Conservation (phyloP, 2,113 vertebrate species). For the Mormoops blainvillei region DNA sequence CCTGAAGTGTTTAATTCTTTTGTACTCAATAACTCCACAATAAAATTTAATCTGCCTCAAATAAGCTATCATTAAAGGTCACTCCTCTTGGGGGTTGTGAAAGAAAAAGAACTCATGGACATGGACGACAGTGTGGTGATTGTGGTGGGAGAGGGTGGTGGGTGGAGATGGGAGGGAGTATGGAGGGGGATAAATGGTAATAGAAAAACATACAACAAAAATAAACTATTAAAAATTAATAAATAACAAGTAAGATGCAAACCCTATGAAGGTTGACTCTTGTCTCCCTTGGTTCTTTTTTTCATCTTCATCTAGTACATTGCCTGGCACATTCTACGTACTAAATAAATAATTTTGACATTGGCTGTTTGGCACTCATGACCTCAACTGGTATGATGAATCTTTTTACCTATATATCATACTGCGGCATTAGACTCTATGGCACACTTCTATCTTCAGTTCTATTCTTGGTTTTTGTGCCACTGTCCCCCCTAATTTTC, state of each 20-base stretch:
- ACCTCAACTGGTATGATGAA: neutral
- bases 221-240: no score
- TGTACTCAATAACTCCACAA: neutral
- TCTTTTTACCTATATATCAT: neutral
- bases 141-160: no score
- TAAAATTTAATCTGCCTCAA: neutral
- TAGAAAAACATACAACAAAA: no score
- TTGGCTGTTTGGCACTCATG: neutral
- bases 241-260: neutral
- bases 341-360: neutral
- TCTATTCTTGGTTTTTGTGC: neutral
- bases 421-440: neutral
- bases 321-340: neutral
- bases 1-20: neutral
- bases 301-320: neutral
- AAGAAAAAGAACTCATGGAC: no score
- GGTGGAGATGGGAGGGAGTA: no score
- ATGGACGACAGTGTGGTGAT: no score
- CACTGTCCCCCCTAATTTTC: neutral
- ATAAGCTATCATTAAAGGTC: neutral
- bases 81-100: neutral
- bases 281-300: neutral
- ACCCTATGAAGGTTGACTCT: neutral
- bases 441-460: neutral
- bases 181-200: no score